A percentile compares a stretch with the other conserved stretches of the same genome.
Conservation (phyloP, 2,113 vertebrate genomes). For the Laticauda colubrina region DNA sequence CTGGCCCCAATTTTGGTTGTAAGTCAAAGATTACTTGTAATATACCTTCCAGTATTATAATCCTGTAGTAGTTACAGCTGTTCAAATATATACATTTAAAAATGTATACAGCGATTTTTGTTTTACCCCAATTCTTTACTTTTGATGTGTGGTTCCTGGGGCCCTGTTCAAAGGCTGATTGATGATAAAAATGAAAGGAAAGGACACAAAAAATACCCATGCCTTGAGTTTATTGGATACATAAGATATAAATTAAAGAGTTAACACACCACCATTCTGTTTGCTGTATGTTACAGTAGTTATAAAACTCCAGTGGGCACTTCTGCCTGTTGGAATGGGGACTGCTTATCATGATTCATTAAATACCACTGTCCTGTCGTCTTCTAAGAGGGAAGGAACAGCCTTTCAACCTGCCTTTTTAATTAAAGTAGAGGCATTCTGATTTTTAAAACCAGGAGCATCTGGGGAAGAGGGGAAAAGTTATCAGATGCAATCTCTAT, state of each 20-base stretch:
- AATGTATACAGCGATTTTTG: background rate
- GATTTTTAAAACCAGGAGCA: background rate
- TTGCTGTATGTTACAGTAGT: background rate
- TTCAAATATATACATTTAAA: background rate
- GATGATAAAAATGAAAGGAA: background rate
- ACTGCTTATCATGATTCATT: background rate
- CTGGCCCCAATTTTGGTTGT: background rate
- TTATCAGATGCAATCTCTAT: background rate
- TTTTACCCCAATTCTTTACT: background rate
- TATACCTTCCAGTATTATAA: background rate
- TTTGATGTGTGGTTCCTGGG: background rate
- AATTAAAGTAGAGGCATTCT: background rate
- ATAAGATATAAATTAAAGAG: background rate
- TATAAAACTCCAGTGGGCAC: background rate
- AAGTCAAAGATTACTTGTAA: background rate
- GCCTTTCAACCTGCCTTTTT: background rate
- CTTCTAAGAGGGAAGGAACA: background rate
- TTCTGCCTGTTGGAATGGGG: background rate
- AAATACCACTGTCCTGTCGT: background rate
- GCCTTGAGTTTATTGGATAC: background rate
- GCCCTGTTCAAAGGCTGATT: background rate
- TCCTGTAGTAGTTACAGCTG: background rate
- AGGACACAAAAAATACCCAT: too few species aligned
- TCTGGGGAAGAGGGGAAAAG: too few species aligned
- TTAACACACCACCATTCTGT: background rate